Base-by-base conservation (phyloP, 2,888 invertebrate species). In the Tiliacea citrago region DNA sequence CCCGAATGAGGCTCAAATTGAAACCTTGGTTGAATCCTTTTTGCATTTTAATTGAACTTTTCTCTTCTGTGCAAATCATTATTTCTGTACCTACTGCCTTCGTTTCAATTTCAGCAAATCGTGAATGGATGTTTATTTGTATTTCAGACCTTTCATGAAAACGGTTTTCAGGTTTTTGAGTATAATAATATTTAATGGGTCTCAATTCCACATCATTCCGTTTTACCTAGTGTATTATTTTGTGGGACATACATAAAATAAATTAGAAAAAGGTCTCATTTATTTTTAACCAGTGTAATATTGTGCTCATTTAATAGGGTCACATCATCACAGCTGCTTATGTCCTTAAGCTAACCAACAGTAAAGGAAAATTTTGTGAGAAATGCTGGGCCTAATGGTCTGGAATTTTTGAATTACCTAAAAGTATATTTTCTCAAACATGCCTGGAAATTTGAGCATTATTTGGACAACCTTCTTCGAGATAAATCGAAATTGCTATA, bases 41-140 rank as follows among this genome's bases (percentile, higher is more conserved):
- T 70, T 60, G 55, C 39, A 75, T 79, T 75, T 75, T 79, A 83
- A 83, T 83, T 63, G 75, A 83, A 78, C n/a, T 72, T 74, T 74
- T 66, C 42, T 65, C 58, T 55, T 79, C 35, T 65, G 55, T 6
- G 49, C 12, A 63, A 79, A 68, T 75, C 57, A 82, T 80, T 80
- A 68, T 71, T 68, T 71, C n/a, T 42, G 47, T 18, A 10, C 18
- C 21, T 39, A 18, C 13, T 18, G 12, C 51, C 13, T 57, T 62
- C 29, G 35, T 76, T 53, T 49, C 24, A 47, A 18, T 39, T 75
- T 51, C 12, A 9, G n/a, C 21, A 55, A 63, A 62, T 63, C 9
- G 6, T 16, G n/a, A 42, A 66, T 39, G 18, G n/a, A 29, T 16
- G 2, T 39, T 16, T 18, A 21, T 62, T 61, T 6, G n/a, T 29